Percentiles rank a stretch among this genome's conserved stretches.
These are phyloP conservation scores for Aramus guarauna DNA, from an alignment of 2,113 vertebrate species.

Conservation along the genomic window DNA sequence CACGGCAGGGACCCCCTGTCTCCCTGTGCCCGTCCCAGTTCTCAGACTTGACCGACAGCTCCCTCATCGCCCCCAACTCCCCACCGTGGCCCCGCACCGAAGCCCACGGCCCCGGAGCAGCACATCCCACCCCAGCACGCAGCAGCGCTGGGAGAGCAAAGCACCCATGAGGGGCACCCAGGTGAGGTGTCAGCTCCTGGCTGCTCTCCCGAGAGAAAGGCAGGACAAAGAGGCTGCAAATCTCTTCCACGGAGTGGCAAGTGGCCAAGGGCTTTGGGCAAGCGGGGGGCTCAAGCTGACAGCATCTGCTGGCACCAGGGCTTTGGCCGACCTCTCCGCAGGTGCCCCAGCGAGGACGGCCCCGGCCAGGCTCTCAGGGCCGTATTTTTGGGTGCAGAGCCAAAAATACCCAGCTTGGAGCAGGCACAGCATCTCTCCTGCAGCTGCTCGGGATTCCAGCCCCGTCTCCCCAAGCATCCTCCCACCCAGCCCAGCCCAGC, in stretches of 20 bases:
- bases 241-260: background rate
- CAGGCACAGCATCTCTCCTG: accelerated
- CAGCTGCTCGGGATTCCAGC: background rate
- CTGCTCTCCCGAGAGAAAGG: accelerated
- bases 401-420: background rate
- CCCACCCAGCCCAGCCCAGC: background rate
- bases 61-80: accelerated
- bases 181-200: background rate
- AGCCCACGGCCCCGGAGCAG: accelerated
- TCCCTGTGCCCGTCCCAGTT: background rate
- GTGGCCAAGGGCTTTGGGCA: background rate
- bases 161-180: accelerated
- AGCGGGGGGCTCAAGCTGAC: background rate
- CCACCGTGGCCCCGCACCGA: background rate
- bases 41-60: accelerated
- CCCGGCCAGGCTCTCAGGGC: background rate
- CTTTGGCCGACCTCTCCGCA: background rate
- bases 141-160: background rate
- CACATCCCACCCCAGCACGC: background rate
- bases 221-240: background rate
- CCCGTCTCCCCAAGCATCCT: background rate
- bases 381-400: background rate
- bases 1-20: background rate
- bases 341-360: accelerated
- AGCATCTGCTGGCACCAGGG: background rate